Base-by-base conservation (phyloP, 2,113 vertebrate species). In the Dasyprocta punctata region DNA sequence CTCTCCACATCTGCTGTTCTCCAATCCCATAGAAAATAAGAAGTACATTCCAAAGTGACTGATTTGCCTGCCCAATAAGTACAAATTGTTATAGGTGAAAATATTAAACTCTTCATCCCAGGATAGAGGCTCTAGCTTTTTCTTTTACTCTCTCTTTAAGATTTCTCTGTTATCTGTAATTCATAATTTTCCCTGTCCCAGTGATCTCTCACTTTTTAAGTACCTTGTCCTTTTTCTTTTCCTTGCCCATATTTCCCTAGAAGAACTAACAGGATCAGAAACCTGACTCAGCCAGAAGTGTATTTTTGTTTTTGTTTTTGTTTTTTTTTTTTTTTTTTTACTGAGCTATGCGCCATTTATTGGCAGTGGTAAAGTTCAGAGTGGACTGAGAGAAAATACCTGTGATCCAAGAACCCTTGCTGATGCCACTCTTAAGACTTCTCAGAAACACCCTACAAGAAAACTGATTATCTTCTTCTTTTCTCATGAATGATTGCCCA, bases 21-120 rank as follows among this genome's bases (percentile, higher is more conserved):
- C 92, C 49, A 97, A 58, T 60, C 33, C 65, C 80, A 77, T 24
- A 86, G 65, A 8, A 97, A 81, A 41, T 4, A 93, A 85, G 90
- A 38, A 84, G 88, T 94, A 88, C 13, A n/a, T 75, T 87, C 83
- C n/a, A 61, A 19, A 80, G 58, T 54, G 88, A 84, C 10, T 90
- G 13, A 92, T 86, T 94, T 75, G 69, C 41, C 26, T 16, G 71
- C 2, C 36, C 75, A 96, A 73, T 61, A 83, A 77, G 90, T 95
- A 85, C 2, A 71, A 86, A 60, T 49, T 47, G 56, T 82, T 54
- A 83, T 24, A 94, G 19, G 33, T 22, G 28, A 73, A 96, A 88
- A 78, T 67, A 47, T 28, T 94, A 77, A 89, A 58, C 19, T 2
- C 14, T 90, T 60, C 7, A 94, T 54, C 14, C 60, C 65, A 92